Evolutionary conservation across 2,113 vertebrate genomes (phyloP).

Genomic region (Todiramphus saurophagus): DNA sequence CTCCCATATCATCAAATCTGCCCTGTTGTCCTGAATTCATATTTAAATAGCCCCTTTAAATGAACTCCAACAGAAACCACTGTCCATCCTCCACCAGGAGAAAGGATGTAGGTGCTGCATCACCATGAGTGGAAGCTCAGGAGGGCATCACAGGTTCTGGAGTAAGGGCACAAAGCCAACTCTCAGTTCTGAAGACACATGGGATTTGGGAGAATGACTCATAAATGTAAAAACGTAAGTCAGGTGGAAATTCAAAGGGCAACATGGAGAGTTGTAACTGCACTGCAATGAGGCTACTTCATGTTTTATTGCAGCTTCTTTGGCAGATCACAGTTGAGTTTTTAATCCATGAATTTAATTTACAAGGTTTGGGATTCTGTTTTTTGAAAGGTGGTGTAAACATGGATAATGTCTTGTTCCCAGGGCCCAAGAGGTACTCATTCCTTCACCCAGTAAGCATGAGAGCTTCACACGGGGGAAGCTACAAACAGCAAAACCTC

Average conservation of each 20-base stretch:
- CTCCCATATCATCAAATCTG: neutral
- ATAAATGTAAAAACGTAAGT: neutral
- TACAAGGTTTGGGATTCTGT: neutral
- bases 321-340: rapidly evolving
- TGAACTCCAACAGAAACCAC: neutral
- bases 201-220: rapidly evolving
- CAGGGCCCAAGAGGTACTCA: neutral
- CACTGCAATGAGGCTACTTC: neutral
- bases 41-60: neutral
- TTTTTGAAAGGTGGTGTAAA: neutral
- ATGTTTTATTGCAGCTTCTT: neutral
- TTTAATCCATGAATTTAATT: neutral
- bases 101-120: neutral
- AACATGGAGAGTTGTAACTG: neutral
- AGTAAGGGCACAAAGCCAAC: neutral
- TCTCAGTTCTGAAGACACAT: neutral
- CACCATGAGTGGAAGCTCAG: neutral
- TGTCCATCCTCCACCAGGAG: neutral
- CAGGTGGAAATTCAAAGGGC: neutral
- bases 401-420: rapidly evolving
- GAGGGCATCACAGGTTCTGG: neutral
- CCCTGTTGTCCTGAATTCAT: neutral
- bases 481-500: neutral
- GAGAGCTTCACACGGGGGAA: rapidly evolving
- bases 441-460: neutral